Conservation (phyloP, 2,888 invertebrate species). For the Drosophila mimetica region DNA sequence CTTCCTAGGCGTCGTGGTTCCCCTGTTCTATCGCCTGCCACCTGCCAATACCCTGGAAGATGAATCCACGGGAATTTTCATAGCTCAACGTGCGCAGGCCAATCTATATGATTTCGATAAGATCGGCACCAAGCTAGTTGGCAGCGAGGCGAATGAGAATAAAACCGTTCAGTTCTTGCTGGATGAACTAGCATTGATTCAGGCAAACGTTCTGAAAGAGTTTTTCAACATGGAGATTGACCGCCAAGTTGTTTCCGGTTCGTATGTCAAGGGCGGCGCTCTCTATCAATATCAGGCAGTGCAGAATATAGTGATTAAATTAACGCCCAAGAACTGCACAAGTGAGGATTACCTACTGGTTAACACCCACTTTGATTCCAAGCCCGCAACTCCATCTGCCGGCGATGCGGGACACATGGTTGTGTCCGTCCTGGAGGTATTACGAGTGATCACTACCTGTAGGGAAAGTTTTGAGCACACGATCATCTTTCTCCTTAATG, state of each 20-base stretch:
- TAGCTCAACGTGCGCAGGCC: slow-evolving; percentile 87
- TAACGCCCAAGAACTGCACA: slow-evolving; percentile 59
- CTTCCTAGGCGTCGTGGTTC: slow-evolving; percentile 59
- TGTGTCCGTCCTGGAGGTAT: slow-evolving; percentile 87
- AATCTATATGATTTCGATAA: slow-evolving; percentile 41
- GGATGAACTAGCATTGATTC: slow-evolving; percentile 63
- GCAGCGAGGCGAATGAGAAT: slow-evolving; percentile 89
- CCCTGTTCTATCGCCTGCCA: slow-evolving; percentile 60
- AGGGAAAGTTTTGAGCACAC: slow-evolving; percentile 85
- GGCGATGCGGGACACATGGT: slow-evolving; percentile 86
- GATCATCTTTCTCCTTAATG: slow-evolving; percentile 88
- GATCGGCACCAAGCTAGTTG: slow-evolving; percentile 84
- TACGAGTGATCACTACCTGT: slow-evolving; percentile 83
- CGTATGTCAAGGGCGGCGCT: slow-evolving; percentile 50
- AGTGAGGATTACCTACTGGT: slow-evolving; percentile 85
- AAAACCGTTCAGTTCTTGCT: slow-evolving; percentile 85
- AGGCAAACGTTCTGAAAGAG: slow-evolving; percentile 58
- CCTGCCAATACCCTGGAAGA: slow-evolving; percentile 52
- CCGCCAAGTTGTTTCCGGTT: slow-evolving; percentile 71
- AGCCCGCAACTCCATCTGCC: slow-evolving; percentile 89
- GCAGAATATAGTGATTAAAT: slow-evolving; percentile 81
- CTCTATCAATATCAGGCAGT: slow-evolving; percentile 76
- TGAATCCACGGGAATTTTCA: slow-evolving; percentile 85
- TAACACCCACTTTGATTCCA: slow-evolving; percentile 95
- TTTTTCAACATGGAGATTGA: slow-evolving; percentile 77